Percentiles rank a stretch among this genome's conserved stretches.
Evolutionary conservation across 2,113 vertebrate genomes (phyloP).

Genomic region (Sialia sialis): DNA sequence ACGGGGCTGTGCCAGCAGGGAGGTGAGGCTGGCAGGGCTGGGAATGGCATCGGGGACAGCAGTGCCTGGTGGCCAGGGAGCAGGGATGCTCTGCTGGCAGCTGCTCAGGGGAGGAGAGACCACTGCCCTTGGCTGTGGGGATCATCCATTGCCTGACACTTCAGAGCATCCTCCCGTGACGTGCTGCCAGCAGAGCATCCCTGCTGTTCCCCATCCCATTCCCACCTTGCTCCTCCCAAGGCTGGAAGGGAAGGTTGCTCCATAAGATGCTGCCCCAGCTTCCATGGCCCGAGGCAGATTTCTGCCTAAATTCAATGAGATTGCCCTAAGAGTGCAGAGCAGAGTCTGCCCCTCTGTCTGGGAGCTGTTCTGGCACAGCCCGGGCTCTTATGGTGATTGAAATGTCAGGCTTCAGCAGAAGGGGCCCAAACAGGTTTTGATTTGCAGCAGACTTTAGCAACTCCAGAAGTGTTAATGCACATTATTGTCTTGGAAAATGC

Average conservation of each 20-base stretch:
- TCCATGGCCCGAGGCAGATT: neutral
- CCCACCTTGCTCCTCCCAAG: neutral
- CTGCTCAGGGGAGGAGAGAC: neutral
- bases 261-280: fast-evolving
- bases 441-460: slow-evolving; percentile 13
- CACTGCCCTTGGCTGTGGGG: neutral
- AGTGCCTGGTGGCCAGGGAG: fast-evolving
- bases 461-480: neutral
- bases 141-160: neutral
- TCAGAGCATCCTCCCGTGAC: neutral
- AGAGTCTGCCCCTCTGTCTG: neutral
- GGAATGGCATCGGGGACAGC: neutral
- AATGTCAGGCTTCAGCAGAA: neutral
- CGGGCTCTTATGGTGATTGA: neutral
- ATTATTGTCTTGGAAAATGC: slow-evolving; percentile 12
- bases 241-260: fast-evolving
- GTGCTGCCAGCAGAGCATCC: neutral
- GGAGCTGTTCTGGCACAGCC: neutral
- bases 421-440: neutral
- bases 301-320: neutral
- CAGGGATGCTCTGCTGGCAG: neutral
- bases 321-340: neutral
- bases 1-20: neutral
- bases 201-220: neutral
- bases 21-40: neutral